Percentiles rank a stretch among this genome's conserved stretches.
These are phyloP conservation scores for Lasioglossum albipes DNA, from an alignment of 1,140 invertebrate genomes.

Conservation along the genomic window DNA sequence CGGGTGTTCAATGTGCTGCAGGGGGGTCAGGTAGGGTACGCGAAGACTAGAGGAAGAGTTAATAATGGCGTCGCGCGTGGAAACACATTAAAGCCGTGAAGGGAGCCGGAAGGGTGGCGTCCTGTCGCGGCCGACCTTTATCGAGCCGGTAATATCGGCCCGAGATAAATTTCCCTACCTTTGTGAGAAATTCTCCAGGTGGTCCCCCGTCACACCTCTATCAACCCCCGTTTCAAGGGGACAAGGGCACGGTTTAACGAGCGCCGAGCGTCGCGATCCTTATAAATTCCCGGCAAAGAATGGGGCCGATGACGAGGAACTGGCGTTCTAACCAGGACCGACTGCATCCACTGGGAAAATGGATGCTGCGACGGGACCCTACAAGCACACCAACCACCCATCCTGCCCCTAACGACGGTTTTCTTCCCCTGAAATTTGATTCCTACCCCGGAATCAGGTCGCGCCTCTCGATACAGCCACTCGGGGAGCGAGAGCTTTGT, in stretches of 20 bases:
- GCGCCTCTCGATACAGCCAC: too few relatives aligned
- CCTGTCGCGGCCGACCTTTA: constrained; percentile 10
- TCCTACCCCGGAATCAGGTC: too few relatives aligned
- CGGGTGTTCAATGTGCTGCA: too few relatives aligned
- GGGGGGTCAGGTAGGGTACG: too few relatives aligned
- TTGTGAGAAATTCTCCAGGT: constrained; percentile 47
- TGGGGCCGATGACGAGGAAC: constrained; percentile 27
- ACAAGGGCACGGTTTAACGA: constrained; percentile 33
- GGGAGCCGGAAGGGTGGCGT: constrained; percentile 15
- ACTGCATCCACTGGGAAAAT: constrained; percentile 27
- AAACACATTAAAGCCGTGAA: constrained; percentile 23
- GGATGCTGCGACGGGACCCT: not conserved
- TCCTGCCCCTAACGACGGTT: too few relatives aligned
- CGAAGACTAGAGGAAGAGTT: too few relatives aligned
- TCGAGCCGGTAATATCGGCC: constrained; percentile 44
- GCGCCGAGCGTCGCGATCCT: constrained; percentile 25
- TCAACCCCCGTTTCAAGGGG: not conserved
- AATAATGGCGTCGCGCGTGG: not conserved
- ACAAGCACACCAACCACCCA: too few relatives aligned
- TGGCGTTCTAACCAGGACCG: constrained; percentile 14
- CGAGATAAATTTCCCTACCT: constrained; percentile 46
- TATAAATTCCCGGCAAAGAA: constrained; percentile 45
- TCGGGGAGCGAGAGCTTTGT: too few relatives aligned
- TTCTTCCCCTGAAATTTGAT: too few relatives aligned
- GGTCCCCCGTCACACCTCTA: not conserved